Base-by-base conservation (phyloP, 2,888 invertebrate genomes). In the Hofmannophila pseudospretella region DNA sequence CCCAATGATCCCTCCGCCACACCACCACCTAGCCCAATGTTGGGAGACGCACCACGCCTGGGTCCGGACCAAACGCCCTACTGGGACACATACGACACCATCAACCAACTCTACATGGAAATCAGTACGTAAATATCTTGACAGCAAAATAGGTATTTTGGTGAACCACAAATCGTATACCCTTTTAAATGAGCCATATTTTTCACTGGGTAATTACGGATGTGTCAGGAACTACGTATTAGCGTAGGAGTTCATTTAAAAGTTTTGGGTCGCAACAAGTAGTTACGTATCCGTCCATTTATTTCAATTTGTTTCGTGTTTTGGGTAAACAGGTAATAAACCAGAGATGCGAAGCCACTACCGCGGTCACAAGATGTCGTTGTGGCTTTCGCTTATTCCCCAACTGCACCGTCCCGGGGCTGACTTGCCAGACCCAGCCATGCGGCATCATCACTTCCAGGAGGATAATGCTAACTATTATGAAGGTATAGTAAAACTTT, bases 371-470 rank as follows among this genome's bases (percentile, higher is more conserved):
- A 96, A 96, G 81, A 92, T 97, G 90, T 96, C 96, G 23, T 89
- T 96, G 67, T 97, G 97, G 97, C 81, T 96, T 44, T 95, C 96
- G 51, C 89, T 96, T 34, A 93, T 96, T 65, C 96, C 96, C 35
- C 96, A 96, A 69, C 89, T 97, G 36, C 96, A 97, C 71, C 89
- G 94, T 41, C 94, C 96, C 7, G 95, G 96, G 11, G 81, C 89
- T 7, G 90, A 90, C 47, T 51, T 87, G 48, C 93, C 93, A 47
- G 95, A 95, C 64, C 91, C 94, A 44, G 93, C 93, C 43, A 95
- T 96, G 93, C 89, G 94, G 26, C 94, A 95, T 70, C 95, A 96
- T 70, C 96, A 96, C 70, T 93, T 96, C 60, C 91, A 93, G 56
- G 95, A 95, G 41, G 93, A 94, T 56, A 91, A 91, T 51, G 90